These are phyloP conservation scores for Protonemura montana DNA, from an alignment of 2,888 invertebrate genomes.

Conservation along the genomic window DNA sequence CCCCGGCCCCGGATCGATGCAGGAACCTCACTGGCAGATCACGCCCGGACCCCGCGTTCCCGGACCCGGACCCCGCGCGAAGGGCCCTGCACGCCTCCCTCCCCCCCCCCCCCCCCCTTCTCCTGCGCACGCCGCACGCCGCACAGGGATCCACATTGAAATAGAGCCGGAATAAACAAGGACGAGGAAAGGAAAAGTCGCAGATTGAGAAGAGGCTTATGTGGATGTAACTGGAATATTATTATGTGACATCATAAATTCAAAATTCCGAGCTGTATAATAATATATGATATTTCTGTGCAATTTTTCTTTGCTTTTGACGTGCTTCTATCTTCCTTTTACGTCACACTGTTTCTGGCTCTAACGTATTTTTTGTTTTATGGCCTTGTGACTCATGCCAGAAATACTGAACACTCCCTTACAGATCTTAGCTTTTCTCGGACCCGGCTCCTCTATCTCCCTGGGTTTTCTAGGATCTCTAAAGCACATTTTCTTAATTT, in stretches of 20 bases:
- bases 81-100: not conserved
- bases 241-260: conserved; percentile 15
- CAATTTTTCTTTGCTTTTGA: not conserved
- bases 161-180: conserved; percentile 24
- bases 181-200: not conserved
- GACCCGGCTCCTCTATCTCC: not conserved
- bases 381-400: not conserved
- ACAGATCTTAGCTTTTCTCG: not conserved
- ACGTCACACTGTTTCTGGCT: not conserved
- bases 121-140: not conserved
- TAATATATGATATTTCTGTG: not conserved
- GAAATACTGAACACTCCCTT: not conserved
- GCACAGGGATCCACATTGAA: not conserved
- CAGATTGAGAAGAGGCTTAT: not conserved
- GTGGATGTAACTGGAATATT: conserved; percentile 1
- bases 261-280: not conserved
- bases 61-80: not conserved
- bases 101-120: not conserved
- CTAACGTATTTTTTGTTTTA: not conserved
- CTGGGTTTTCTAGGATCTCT: not conserved
- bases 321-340: not conserved
- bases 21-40: conserved; percentile 28
- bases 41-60: not conserved
- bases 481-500: not conserved
- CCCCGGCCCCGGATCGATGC: conserved; percentile 20